These are phyloP conservation scores for Orientallactaga bullata DNA, from an alignment of 2,113 vertebrate species.

Conservation along the genomic window DNA sequence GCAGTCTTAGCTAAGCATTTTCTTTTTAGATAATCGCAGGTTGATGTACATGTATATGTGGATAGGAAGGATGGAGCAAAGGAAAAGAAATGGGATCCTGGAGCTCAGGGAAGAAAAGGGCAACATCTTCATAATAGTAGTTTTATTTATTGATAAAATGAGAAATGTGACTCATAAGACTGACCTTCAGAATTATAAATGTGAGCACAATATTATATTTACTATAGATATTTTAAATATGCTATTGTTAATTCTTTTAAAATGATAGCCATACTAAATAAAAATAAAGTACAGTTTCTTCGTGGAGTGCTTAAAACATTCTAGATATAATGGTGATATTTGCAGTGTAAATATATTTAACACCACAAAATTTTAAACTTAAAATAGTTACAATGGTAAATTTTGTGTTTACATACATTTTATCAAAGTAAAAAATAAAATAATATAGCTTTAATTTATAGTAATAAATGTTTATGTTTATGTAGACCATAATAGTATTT, in stretches of 20 bases:
- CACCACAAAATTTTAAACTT: not conserved
- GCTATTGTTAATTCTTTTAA: constrained; percentile 29
- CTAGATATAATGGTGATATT: not conserved
- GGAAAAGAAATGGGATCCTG: not conserved
- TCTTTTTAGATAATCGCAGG: not conserved
- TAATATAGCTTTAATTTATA: constrained; percentile 14
- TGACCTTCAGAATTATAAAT: constrained; percentile 44
- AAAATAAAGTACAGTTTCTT: constrained; percentile 41
- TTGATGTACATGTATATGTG: not conserved
- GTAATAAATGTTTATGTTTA: not conserved
- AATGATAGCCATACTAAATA: constrained; percentile 17
- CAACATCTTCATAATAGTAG: not conserved
- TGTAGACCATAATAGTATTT: not conserved
- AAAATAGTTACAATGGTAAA: not conserved
- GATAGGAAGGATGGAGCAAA: not conserved
- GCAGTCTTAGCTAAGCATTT: not conserved
- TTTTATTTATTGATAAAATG: constrained; percentile 2
- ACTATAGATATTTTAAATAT: constrained; percentile 19
- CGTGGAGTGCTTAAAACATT: not conserved
- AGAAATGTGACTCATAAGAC: constrained; percentile 6
- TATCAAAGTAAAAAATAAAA: constrained; percentile 8
- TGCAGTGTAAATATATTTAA: not conserved
- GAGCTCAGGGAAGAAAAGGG: not conserved
- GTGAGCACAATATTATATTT: not conserved
- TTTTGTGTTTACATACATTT: not conserved